These are phyloP conservation scores for Microcebus lehilahytsara DNA, from an alignment of 2,113 vertebrate species.

Conservation along the genomic window DNA sequence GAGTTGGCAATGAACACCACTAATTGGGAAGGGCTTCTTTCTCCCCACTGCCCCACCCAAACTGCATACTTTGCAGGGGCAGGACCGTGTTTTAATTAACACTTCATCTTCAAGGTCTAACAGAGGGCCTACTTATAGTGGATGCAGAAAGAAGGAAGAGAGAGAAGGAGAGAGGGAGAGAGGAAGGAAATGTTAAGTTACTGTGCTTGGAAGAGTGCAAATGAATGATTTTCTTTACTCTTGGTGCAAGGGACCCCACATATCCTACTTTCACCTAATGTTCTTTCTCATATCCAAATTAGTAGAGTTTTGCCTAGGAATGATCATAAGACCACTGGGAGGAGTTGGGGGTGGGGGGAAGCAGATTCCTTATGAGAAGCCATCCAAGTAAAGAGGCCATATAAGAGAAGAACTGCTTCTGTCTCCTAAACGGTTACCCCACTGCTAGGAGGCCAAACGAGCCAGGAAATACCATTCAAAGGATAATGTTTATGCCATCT, in stretches of 20 bases:
- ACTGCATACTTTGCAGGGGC: not conserved
- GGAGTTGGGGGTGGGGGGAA: no score
- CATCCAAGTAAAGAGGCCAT: not conserved
- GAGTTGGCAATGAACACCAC: not conserved
- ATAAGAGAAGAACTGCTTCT: not conserved
- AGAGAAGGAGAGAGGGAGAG: not conserved
- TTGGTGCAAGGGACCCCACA: not conserved
- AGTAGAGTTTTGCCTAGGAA: not conserved
- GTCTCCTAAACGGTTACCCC: not conserved
- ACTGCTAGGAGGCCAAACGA: not conserved
- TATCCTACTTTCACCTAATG: not conserved
- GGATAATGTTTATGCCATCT: not conserved
- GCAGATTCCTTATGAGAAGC: not conserved
- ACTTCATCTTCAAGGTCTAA: not conserved
- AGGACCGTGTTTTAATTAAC: not conserved
- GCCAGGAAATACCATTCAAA: not conserved
- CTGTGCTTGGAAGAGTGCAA: not conserved
- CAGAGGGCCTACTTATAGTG: not conserved
- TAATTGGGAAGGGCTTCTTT: not conserved
- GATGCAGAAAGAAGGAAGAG: not conserved
- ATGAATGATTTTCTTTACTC: not conserved
- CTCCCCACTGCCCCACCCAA: not conserved
- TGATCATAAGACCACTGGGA: not conserved
- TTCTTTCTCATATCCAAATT: not conserved
- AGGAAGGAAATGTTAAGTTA: not conserved